Percentiles rank a stretch among this genome's conserved stretches.
Evolutionary conservation across 2,888 invertebrate genomes (phyloP).

Genomic region (Acrobasis consociella): DNA sequence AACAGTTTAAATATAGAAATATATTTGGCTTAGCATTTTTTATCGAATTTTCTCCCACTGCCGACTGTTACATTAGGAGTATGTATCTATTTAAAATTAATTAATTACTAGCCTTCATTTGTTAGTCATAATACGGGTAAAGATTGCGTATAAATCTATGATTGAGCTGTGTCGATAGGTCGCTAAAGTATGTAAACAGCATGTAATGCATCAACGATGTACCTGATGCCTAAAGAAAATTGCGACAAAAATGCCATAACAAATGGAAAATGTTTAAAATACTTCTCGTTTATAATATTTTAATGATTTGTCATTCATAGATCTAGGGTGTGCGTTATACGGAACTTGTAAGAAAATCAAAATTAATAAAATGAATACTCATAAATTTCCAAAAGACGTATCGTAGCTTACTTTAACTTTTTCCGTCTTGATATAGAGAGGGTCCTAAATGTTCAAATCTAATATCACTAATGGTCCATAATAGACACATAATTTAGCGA

Average conservation of each 20-base stretch:
- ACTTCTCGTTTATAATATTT: too few relatives aligned
- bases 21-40: background rate
- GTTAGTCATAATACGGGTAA: constrained; percentile 14
- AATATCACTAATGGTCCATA: constrained; percentile 3
- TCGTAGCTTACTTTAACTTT: background rate
- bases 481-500: constrained; percentile 13
- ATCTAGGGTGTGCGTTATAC: too few relatives aligned
- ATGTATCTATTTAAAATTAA: constrained; percentile 15
- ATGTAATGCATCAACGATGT: background rate
- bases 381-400: too few relatives aligned
- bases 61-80: background rate
- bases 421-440: background rate
- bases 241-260: too few relatives aligned
- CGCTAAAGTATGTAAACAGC: background rate
- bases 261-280: too few relatives aligned
- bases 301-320: too few relatives aligned
- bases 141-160: background rate
- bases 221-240: too few relatives aligned
- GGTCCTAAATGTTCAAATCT: background rate
- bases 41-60: constrained; percentile 3
- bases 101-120: constrained; percentile 4
- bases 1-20: background rate
- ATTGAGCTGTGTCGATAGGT: background rate
- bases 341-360: too few relatives aligned
- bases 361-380: too few relatives aligned